Base-by-base conservation (phyloP, 1,140 invertebrate species). In the Rhynchophorus ferrugineus region DNA sequence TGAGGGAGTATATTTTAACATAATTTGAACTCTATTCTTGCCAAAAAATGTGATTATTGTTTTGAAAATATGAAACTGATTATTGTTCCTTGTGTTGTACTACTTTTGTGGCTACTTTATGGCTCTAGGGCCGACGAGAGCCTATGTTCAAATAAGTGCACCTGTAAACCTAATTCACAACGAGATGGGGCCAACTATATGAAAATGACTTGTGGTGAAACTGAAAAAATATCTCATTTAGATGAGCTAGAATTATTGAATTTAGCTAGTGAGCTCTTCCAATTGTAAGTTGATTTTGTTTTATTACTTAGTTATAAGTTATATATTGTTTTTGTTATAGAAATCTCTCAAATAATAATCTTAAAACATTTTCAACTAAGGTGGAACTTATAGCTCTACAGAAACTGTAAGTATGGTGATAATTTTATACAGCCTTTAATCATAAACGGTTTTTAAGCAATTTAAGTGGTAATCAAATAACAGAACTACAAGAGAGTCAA, bases 381-480 rank as follows among this genome's bases (percentile, higher is more conserved):
- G 59, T 68, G 13, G 62, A 69, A 51, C 57, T 71, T 13, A 61
- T 66, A 44, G 61, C 55, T 36, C 52, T 71, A 29, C 67, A 69
- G 52, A 71, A 70, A 62, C 47, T 71, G 68, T 70, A 62, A 70
- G 67, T 61, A 51, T 37, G n/a, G n/a, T n/a, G n/a, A n/a, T n/a
- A n/a, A n/a, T n/a, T n/a, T n/a, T n/a, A n/a, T n/a, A n/a, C 35
- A 24, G 8, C 3, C 9, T 17, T 7, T 39, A 39, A 38, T n/a
- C n/a, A n/a, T 45, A 36, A 17, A 56, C 46, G 52, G 47, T 49
- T 61, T 37, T 59, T 75, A 75, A 86, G 83, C 61, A 82, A 86
- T 68, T 73, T 92, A 41, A 86, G 82, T 61, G 78, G 80, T 62
- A 95, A 95, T 67, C 76, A 82, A 57, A 86, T 94, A 66, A 74